These are phyloP conservation scores for Thripadectes ignobilis DNA, from an alignment of 2,797 vertebrate species.

Conservation along the genomic window DNA sequence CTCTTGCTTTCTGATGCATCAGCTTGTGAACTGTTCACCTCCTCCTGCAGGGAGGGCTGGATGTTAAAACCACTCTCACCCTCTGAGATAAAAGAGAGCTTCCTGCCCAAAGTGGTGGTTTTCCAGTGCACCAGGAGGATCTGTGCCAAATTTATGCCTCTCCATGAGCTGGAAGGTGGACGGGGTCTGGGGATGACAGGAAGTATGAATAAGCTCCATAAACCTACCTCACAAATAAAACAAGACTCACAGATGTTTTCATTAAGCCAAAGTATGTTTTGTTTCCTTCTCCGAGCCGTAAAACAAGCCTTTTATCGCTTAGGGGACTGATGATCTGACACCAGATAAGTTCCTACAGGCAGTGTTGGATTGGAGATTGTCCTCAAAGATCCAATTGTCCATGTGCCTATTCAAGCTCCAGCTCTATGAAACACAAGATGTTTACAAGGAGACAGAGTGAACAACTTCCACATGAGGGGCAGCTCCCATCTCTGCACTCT, in stretches of 20 bases:
- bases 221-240: background rate
- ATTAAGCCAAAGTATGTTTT: background rate
- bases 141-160: background rate
- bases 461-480: background rate
- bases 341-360: background rate
- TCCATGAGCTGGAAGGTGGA: background rate
- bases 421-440: background rate
- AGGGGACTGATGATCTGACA: background rate
- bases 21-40: background rate
- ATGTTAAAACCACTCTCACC: background rate
- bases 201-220: background rate
- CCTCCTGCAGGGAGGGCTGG: background rate
- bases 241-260: background rate
- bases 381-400: background rate
- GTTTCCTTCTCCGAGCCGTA: background rate
- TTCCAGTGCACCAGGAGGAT: background rate
- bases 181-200: background rate
- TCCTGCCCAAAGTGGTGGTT: background rate
- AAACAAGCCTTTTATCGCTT: background rate
- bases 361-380: background rate
- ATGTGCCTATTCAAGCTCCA: background rate
- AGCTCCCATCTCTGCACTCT: background rate
- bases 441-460: background rate
- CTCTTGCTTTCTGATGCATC: background rate
- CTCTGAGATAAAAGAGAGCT: background rate